Evolutionary conservation across 2,888 invertebrate species (phyloP).

Genomic region (Adelognathus sp.): DNA sequence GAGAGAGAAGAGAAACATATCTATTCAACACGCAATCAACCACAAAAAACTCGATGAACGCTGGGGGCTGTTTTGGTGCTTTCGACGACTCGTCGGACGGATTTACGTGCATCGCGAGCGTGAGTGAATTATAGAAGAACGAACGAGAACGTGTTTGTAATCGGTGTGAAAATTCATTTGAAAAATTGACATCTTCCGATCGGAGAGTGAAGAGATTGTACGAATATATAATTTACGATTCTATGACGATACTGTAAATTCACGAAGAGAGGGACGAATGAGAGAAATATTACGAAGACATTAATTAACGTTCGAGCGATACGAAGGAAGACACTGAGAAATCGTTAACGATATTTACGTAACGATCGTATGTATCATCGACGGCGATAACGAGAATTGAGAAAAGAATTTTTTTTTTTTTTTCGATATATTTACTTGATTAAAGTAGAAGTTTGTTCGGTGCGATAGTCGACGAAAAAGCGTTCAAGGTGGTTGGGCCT

Average conservation of each 20-base stretch:
- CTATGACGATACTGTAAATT: neutral
- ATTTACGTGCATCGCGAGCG: slow-evolving; percentile 38
- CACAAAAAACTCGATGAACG: neutral
- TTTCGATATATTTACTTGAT: neutral
- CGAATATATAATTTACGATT: neutral
- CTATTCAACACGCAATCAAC: no score
- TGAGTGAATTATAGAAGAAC: slow-evolving; percentile 16
- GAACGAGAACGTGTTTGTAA: no score
- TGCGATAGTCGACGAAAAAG: slow-evolving; percentile 21
- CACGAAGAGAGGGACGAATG: neutral
- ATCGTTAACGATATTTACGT: no score
- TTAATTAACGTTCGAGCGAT: slow-evolving; percentile 47
- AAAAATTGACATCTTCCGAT: slow-evolving; percentile 12
- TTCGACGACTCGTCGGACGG: slow-evolving; percentile 35
- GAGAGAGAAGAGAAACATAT: neutral
- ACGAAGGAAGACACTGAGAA: slow-evolving; percentile 38
- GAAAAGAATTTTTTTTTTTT: neutral
- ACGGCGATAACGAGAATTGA: no score
- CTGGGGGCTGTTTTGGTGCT: slow-evolving; percentile 12
- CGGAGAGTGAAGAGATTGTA: neutral
- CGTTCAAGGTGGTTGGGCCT: slow-evolving; percentile 67
- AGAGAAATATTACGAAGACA: slow-evolving; percentile 16
- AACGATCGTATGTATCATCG: no score
- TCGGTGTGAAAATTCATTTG: no score
- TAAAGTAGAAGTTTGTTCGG: neutral